Conservation (phyloP, 2,113 vertebrate species). For the Caretta caretta region DNA sequence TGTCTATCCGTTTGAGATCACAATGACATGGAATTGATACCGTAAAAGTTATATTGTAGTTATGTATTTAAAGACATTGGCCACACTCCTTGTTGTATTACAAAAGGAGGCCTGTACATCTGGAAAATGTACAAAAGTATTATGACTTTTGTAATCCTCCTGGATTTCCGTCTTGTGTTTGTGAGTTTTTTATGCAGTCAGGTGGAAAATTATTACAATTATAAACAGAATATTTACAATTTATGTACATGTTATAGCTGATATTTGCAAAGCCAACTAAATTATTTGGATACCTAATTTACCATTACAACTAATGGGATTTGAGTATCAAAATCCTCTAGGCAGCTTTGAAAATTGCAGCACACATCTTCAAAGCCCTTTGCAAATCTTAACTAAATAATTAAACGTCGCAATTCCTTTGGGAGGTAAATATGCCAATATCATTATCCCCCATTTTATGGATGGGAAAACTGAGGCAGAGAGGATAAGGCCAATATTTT, state of each 20-base stretch:
- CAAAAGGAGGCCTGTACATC: neutral
- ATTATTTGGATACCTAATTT: neutral
- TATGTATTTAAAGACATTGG: neutral
- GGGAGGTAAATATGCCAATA: neutral
- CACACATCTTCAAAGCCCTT: neutral
- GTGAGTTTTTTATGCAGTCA: neutral
- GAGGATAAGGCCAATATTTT: accelerated
- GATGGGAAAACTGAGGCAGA: neutral
- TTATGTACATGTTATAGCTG: neutral
- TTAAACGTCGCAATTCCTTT: neutral
- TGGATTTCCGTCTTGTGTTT: neutral
- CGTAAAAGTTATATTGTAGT: neutral
- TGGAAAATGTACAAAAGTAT: neutral
- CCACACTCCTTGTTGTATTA: neutral
- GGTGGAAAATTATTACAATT: neutral
- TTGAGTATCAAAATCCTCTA: neutral
- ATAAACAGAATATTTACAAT: neutral
- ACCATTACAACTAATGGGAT: neutral
- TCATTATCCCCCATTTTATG: neutral
- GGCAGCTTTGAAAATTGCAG: neutral
- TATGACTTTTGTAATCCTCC: neutral
- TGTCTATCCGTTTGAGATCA: neutral
- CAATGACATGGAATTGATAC: neutral
- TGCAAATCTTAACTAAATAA: neutral
- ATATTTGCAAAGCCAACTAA: conserved; percentile 7